Percentiles rank a stretch among this genome's conserved stretches.
Conservation (phyloP, 2,888 invertebrate genomes). For the Drosophila hawaiiensis region DNA sequence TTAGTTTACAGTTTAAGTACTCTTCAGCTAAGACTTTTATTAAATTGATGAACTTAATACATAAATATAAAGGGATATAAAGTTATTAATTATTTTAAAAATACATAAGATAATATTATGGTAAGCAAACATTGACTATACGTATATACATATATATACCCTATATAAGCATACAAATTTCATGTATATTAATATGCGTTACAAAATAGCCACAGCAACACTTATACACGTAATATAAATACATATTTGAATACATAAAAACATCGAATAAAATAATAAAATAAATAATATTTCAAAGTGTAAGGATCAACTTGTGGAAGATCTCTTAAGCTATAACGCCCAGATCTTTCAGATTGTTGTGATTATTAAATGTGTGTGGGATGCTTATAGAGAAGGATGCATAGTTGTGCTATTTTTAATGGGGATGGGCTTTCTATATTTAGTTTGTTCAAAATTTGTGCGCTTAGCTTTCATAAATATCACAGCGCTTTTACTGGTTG, state of each 20-base stretch:
- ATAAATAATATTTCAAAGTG: background rate
- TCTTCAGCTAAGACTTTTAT: background rate
- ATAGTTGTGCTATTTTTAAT: background rate
- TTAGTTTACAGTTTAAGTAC: background rate
- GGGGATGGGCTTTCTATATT: background rate
- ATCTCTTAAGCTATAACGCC: background rate
- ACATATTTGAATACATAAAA: background rate
- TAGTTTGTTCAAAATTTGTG: background rate
- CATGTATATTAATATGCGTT: background rate
- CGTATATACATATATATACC: background rate
- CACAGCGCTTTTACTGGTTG: constrained; percentile 9
- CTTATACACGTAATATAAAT: background rate
- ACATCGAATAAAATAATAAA: background rate
- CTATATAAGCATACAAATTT: background rate
- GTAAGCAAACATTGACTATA: background rate
- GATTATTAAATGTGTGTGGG: background rate
- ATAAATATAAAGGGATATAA: background rate
- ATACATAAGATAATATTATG: background rate
- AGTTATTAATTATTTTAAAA: background rate
- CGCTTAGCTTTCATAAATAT: constrained; percentile 10
- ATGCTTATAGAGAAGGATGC: background rate
- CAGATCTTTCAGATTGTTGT: background rate
- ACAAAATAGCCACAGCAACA: background rate
- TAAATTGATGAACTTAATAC: background rate
- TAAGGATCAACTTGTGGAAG: background rate